These are phyloP conservation scores for Octopus bimaculoides DNA, from an alignment of 1,140 invertebrate species.

Conservation along the genomic window DNA sequence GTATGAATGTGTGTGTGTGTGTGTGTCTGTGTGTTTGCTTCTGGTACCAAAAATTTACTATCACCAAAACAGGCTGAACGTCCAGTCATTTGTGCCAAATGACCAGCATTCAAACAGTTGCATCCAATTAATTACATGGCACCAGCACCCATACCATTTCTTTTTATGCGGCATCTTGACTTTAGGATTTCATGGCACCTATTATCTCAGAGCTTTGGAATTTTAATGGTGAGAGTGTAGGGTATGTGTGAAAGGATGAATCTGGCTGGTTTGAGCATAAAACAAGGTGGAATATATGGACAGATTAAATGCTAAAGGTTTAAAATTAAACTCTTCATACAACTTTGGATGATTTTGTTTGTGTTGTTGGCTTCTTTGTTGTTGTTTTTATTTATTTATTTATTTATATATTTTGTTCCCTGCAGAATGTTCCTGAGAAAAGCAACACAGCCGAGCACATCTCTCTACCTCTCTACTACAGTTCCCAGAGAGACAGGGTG, in stretches of 20 bases:
- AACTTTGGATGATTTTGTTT: too few relatives aligned
- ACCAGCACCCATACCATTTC: too few relatives aligned
- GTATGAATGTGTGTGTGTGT: too few relatives aligned
- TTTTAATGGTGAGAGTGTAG: not conserved
- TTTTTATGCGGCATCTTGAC: too few relatives aligned
- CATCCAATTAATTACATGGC: too few relatives aligned
- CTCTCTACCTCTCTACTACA: slow-evolving; percentile 63
- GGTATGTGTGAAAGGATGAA: not conserved
- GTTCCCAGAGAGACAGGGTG: slow-evolving; percentile 60
- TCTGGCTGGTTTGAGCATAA: not conserved
- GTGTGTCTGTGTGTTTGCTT: too few relatives aligned
- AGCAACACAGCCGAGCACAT: slow-evolving; percentile 53
- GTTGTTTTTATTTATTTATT: not conserved
- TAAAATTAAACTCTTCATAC: not conserved
- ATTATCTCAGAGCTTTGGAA: not conserved
- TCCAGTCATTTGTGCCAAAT: too few relatives aligned
- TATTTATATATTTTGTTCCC: slow-evolving; percentile 17
- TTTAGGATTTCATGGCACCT: not conserved
- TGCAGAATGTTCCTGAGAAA: slow-evolving; percentile 42
- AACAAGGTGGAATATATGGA: not conserved
- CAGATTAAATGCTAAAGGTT: not conserved
- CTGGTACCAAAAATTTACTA: too few relatives aligned
- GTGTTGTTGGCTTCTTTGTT: too few relatives aligned
- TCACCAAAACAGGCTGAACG: too few relatives aligned
- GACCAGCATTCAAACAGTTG: too few relatives aligned